Evolutionary conservation across 2,888 invertebrate genomes (phyloP).

Genomic region (Ochropleura leucogaster): DNA sequence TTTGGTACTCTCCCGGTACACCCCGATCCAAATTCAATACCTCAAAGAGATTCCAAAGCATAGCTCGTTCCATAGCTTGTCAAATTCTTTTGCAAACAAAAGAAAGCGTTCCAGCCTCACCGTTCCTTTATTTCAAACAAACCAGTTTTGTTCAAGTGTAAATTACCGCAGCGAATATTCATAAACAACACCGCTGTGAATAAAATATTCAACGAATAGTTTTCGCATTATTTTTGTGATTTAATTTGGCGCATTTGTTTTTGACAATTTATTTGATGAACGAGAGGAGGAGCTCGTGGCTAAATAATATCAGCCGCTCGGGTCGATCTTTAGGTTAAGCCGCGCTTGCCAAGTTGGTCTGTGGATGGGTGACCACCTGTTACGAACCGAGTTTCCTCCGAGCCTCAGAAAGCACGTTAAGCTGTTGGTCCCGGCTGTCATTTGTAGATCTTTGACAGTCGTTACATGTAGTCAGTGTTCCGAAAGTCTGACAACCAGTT

Average conservation of each 20-base stretch:
- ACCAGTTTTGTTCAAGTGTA: neutral
- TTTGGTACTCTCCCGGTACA: neutral
- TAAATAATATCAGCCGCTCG: too few species aligned
- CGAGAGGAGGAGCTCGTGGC: too few species aligned
- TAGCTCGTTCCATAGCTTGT: neutral
- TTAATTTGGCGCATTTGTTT: slow-evolving; percentile 22
- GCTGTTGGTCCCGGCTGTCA: too few species aligned
- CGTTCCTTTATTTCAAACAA: neutral
- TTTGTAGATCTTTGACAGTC: too few species aligned
- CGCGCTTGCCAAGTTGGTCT: too few species aligned
- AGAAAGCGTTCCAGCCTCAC: neutral
- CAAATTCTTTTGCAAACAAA: neutral
- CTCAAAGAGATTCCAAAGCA: neutral
- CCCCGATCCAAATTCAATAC: neutral
- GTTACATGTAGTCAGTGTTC: too few species aligned
- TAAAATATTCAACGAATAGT: slow-evolving; percentile 21
- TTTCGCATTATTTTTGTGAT: slow-evolving; percentile 13
- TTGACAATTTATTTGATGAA: neutral
- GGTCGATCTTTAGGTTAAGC: too few species aligned
- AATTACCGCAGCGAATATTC: slow-evolving; percentile 19
- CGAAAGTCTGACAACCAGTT: too few species aligned
- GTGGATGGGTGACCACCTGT: too few species aligned
- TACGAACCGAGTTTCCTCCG: too few species aligned
- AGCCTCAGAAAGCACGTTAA: too few species aligned
- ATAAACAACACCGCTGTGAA: neutral